Conservation (phyloP, 2,113 vertebrate genomes). For the Butorides virescens region DNA sequence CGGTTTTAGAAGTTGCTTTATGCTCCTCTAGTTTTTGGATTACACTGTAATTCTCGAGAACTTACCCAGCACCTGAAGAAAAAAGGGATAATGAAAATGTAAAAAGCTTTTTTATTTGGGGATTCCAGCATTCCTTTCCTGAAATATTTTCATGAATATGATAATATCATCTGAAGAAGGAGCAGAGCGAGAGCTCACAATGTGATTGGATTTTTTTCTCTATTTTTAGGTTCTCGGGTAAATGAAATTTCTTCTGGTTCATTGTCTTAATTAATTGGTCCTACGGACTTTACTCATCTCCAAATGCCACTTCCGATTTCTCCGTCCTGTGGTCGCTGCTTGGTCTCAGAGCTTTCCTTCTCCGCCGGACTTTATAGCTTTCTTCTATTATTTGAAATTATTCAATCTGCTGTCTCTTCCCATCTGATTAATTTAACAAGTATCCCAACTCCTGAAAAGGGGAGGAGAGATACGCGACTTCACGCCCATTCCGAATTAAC, state of each 20-base stretch:
- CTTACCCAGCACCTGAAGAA: background rate
- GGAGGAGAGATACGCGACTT: background rate
- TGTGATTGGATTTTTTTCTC: background rate
- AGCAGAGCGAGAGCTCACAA: background rate
- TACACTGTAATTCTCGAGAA: background rate
- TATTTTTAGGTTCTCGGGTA: background rate
- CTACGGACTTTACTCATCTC: conserved; percentile 1
- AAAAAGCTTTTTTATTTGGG: background rate
- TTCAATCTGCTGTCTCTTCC: background rate
- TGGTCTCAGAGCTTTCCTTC: background rate
- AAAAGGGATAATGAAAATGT: background rate
- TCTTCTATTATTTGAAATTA: background rate
- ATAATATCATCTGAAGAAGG: background rate
- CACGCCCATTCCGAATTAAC: background rate
- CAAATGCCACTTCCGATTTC: background rate
- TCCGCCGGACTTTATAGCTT: background rate
- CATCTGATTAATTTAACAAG: conserved; percentile 6
- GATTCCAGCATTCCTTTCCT: background rate
- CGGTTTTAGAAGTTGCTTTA: background rate
- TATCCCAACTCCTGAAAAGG: background rate
- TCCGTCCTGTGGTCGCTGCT: background rate
- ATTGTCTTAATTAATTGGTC: conserved; percentile 31
- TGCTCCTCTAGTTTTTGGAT: background rate
- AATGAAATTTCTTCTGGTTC: conserved; percentile 43
- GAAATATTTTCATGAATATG: background rate